Conservation (phyloP, 2,797 vertebrate genomes). For the Loris lydekkerianus region DNA sequence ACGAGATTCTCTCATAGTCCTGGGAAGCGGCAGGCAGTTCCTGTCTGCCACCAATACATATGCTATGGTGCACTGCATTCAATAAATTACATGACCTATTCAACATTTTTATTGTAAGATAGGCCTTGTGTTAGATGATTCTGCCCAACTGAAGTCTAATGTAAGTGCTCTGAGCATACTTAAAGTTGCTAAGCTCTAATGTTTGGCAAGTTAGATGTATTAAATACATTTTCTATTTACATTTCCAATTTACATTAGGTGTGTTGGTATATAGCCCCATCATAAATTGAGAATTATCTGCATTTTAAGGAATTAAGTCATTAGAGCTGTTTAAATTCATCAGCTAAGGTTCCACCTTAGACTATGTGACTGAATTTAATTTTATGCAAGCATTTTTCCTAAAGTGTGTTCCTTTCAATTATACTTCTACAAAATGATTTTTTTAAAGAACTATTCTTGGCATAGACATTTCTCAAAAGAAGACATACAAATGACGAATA, state of each 20-base stretch:
- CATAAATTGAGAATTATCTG: background rate
- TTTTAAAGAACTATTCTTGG: background rate
- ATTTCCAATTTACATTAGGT: background rate
- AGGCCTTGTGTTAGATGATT: background rate
- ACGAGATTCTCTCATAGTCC: background rate
- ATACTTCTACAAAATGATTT: conserved; percentile 44
- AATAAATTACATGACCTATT: background rate
- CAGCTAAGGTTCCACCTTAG: background rate
- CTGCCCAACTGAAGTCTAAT: background rate
- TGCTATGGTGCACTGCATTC: background rate
- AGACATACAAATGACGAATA: background rate
- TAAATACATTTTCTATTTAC: background rate
- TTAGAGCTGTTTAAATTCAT: conserved; percentile 19
- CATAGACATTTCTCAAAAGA: background rate
- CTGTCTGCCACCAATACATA: background rate
- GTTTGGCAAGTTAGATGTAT: no score
- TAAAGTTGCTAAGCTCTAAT: background rate
- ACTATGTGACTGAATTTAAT: conserved; percentile 15
- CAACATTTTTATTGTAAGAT: background rate
- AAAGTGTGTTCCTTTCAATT: background rate
- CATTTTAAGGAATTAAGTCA: conserved; percentile 28
- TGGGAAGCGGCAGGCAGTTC: background rate
- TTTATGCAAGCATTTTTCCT: background rate
- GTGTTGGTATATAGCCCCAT: background rate
- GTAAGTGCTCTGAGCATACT: background rate